Conservation (phyloP, 2,797 vertebrate species). For the Orestias chungarensis region DNA sequence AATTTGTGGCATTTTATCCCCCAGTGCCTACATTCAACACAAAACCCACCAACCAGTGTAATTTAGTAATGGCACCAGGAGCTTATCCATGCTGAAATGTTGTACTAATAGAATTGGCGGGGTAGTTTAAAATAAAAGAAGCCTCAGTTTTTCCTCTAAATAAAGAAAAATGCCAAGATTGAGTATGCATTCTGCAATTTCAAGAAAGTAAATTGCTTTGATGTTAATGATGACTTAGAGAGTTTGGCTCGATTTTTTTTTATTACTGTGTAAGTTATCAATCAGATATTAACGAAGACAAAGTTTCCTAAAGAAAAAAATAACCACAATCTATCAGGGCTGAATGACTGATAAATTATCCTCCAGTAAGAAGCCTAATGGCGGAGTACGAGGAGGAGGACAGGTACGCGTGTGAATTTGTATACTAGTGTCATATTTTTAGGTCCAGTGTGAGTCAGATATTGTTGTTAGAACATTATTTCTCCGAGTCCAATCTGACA, state of each 20-base stretch:
- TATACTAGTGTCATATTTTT: neutral
- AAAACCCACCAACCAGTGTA: conserved; percentile 23
- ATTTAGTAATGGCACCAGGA: conserved; percentile 17
- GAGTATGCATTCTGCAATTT: neutral
- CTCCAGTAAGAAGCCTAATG: neutral
- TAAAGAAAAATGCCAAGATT: neutral
- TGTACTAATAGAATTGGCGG: conserved; percentile 3
- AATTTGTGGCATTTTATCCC: conserved; percentile 46
- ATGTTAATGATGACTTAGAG: neutral
- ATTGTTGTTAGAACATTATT: neutral
- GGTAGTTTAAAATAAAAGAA: neutral
- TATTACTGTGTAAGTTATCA: too few species aligned
- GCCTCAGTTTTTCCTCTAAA: neutral
- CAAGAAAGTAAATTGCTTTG: neutral
- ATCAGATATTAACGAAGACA: too few species aligned
- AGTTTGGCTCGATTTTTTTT: too few species aligned
- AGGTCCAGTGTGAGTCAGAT: conserved; percentile 1
- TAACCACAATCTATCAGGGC: too few species aligned
- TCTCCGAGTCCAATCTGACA: neutral
- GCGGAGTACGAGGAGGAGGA: conserved; percentile 2
- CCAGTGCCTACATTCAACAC: conserved; percentile 28
- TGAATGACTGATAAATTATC: too few species aligned
- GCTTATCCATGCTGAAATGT: conserved; percentile 42
- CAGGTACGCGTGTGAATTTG: conserved; percentile 1
- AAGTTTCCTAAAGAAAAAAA: neutral